Percentiles rank a stretch among this genome's conserved stretches.
phyloP scores from a whole-genome alignment of 1,140 invertebrate species.

The Magallana angulata region DNA sequence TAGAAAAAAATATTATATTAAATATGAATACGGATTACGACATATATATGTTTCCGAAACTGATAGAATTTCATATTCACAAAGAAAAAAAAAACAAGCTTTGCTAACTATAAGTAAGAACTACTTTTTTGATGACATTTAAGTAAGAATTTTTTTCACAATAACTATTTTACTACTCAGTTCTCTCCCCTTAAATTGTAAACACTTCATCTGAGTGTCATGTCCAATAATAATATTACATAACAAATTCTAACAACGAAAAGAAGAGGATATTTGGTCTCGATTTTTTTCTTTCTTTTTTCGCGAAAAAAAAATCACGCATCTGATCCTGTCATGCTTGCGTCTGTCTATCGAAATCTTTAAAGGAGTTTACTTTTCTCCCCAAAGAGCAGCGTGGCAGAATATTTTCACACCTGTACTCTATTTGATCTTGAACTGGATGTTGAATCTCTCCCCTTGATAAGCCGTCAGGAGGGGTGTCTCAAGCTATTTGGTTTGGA shows the following conservation, averaged over 20 bases:
- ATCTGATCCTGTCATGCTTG: background rate
- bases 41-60: no score
- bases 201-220: no score
- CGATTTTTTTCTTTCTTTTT: background rate
- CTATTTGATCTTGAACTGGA: background rate
- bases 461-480: background rate
- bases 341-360: slow-evolving; percentile 10
- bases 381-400: slow-evolving; percentile 16
- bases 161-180: no score
- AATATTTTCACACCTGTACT: slow-evolving; percentile 16
- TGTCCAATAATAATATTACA: no score
- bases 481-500: slow-evolving; percentile 3
- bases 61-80: no score
- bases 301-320: background rate
- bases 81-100: no score
- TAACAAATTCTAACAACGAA: background rate
- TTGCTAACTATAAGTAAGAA: no score
- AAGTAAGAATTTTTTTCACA: no score
- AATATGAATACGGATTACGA: no score
- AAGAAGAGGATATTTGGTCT: slow-evolving; percentile 22
- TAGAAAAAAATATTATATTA: no score
- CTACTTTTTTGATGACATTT: no score
- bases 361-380: background rate
- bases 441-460: background rate
- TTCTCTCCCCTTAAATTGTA: no score